These are phyloP conservation scores for Holacanthella duospinosa DNA, from an alignment of 2,888 invertebrate species.

Conservation along the genomic window DNA sequence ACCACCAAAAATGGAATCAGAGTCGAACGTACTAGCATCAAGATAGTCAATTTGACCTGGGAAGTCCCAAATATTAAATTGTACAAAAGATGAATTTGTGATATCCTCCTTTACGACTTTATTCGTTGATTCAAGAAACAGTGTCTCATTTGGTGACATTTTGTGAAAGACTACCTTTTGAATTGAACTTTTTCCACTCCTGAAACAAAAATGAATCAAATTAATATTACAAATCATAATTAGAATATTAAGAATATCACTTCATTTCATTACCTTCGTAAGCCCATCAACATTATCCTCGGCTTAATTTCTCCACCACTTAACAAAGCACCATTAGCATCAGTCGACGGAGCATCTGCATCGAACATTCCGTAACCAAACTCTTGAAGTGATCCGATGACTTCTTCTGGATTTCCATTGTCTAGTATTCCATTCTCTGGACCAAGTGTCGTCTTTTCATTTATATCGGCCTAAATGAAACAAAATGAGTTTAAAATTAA, in stretches of 20 bases:
- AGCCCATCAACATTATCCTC: conserved; percentile 85
- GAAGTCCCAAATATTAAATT: conserved; percentile 99
- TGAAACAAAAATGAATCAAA: conserved; percentile 43
- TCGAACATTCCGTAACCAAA: neutral
- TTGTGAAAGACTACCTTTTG: conserved; percentile 99
- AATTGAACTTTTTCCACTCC: conserved; percentile 98
- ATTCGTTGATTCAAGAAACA: conserved; percentile 95
- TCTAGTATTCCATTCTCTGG: neutral
- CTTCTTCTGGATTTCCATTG: neutral
- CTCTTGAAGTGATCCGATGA: neutral
- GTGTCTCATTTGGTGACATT: conserved; percentile 98
- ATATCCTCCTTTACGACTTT: conserved; percentile 98
- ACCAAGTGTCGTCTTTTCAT: neutral
- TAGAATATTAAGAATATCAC: neutral
- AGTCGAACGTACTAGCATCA: conserved; percentile 81
- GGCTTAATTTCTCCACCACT: conserved; percentile 69
- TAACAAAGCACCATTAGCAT: conserved; percentile 55
- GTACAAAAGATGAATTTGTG: conserved; percentile 92
- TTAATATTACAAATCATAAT: neutral
- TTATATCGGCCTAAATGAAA: neutral
- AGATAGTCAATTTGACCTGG: conserved; percentile 98
- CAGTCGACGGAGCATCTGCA: conserved; percentile 38
- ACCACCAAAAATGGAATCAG: conserved; percentile 90
- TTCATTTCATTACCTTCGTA: conserved; percentile 61
- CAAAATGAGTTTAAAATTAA: no score